Percentiles rank a stretch among this genome's conserved stretches.
Evolutionary conservation across 2,113 vertebrate species (phyloP).

Genomic region (Tetrax tetrax): DNA sequence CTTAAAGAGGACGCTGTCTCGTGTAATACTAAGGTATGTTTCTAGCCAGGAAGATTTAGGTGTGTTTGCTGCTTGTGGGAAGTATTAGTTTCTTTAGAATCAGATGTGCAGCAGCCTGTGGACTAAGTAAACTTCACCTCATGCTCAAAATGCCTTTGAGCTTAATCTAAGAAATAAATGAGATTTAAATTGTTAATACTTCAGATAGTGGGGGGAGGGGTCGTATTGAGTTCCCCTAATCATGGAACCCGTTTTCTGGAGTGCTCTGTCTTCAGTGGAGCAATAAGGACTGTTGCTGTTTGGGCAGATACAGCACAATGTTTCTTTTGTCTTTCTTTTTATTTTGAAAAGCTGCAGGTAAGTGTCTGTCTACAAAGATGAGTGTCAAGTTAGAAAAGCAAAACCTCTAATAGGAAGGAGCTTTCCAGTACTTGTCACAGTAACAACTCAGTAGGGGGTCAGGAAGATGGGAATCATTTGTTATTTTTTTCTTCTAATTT

Average conservation of each 20-base stretch:
- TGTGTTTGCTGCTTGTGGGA: not conserved
- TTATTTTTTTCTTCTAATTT: not conserved
- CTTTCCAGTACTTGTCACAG: not conserved
- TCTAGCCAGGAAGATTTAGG: not conserved
- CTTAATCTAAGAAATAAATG: not conserved
- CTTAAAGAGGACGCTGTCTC: not conserved
- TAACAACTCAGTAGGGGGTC: not conserved
- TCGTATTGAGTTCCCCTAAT: not conserved
- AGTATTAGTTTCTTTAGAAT: not conserved
- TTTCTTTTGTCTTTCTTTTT: not conserved
- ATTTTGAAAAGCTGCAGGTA: not conserved
- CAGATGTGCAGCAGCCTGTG: not conserved
- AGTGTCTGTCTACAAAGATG: not conserved
- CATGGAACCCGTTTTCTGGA: not conserved
- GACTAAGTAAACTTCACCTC: not conserved
- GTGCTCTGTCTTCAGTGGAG: not conserved
- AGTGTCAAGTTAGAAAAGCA: not conserved
- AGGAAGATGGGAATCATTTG: not conserved
- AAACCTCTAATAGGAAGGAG: not conserved
- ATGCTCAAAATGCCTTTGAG: not conserved
- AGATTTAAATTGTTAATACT: not conserved
- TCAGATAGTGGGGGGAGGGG: not conserved
- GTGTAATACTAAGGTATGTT: not conserved
- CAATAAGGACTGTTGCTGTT: not conserved
- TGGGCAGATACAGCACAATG: not conserved